These are phyloP conservation scores for Gandaritis pyraliata DNA, from an alignment of 2,888 invertebrate species.

Conservation along the genomic window DNA sequence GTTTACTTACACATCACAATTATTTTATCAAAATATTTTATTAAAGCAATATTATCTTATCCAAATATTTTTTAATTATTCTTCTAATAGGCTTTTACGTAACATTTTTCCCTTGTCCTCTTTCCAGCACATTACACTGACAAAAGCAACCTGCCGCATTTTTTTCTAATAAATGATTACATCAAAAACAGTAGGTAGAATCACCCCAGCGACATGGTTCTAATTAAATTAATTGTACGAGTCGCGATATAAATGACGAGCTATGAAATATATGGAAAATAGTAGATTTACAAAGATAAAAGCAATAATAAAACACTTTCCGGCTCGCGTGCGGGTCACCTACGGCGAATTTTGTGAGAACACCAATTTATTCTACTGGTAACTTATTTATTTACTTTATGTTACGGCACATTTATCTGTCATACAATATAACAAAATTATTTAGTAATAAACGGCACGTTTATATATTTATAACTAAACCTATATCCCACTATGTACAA, in stretches of 20 bases:
- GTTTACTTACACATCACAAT: too few species aligned
- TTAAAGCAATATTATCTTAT: not conserved
- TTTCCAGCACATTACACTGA: conserved; percentile 50
- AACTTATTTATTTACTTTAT: too few species aligned
- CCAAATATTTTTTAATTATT: not conserved
- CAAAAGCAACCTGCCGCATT: conserved; percentile 53
- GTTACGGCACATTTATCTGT: too few species aligned
- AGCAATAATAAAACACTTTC: conserved; percentile 82
- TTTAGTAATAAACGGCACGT: too few species aligned
- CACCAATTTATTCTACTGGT: too few species aligned
- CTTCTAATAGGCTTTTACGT: conserved; percentile 14
- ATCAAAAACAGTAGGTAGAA: conserved; percentile 62
- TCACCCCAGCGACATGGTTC: conserved; percentile 69
- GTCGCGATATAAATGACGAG: conserved; percentile 81
- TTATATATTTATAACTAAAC: too few species aligned
- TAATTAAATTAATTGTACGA: conserved; percentile 82
- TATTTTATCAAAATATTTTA: too few species aligned
- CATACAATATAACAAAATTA: too few species aligned
- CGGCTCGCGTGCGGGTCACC: conserved; percentile 52
- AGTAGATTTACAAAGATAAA: conserved; percentile 77
- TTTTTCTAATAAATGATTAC: conserved; percentile 63
- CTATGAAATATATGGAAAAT: conserved; percentile 67
- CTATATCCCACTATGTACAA: too few species aligned
- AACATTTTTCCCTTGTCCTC: conserved; percentile 32
- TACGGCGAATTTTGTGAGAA: conserved; percentile 40